Evolutionary conservation across 2,113 vertebrate genomes (phyloP).

Genomic region (Alaudala cheleensis): DNA sequence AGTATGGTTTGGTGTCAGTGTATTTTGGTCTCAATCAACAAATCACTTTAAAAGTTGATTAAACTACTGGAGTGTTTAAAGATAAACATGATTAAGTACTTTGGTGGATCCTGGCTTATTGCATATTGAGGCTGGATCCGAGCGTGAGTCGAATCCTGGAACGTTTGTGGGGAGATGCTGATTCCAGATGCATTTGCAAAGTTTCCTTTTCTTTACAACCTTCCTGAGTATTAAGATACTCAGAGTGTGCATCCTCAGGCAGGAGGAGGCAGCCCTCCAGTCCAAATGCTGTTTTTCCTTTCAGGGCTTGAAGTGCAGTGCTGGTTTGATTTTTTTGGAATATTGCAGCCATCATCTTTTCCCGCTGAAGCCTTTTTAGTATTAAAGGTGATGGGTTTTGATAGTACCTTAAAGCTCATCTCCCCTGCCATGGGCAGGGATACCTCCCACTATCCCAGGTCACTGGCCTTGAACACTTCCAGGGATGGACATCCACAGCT

Average conservation of each 20-base stretch:
- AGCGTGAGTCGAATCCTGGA: background rate
- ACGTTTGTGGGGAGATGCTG: background rate
- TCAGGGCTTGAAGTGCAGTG: background rate
- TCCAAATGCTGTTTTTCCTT: background rate
- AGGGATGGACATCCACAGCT: background rate
- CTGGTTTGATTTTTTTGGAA: background rate
- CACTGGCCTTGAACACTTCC: background rate
- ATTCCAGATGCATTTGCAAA: constrained; percentile 5
- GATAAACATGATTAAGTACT: constrained; percentile 39
- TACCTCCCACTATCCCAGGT: background rate
- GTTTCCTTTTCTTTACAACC: background rate
- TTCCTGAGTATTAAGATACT: background rate
- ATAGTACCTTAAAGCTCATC: background rate
- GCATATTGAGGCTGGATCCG: background rate
- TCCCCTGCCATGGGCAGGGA: background rate
- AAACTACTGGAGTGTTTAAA: constrained; percentile 19
- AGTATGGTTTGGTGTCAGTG: background rate
- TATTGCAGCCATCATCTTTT: background rate
- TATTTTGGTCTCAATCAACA: constrained; percentile 9
- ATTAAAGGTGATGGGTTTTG: background rate
- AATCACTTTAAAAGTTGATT: constrained; percentile 31
- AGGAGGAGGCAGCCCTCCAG: background rate
- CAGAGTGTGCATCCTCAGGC: background rate
- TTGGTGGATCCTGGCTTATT: constrained; percentile 14
- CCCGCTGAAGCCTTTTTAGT: background rate